Conservation (phyloP, 2,797 vertebrate genomes). For the Menidia menidia region DNA sequence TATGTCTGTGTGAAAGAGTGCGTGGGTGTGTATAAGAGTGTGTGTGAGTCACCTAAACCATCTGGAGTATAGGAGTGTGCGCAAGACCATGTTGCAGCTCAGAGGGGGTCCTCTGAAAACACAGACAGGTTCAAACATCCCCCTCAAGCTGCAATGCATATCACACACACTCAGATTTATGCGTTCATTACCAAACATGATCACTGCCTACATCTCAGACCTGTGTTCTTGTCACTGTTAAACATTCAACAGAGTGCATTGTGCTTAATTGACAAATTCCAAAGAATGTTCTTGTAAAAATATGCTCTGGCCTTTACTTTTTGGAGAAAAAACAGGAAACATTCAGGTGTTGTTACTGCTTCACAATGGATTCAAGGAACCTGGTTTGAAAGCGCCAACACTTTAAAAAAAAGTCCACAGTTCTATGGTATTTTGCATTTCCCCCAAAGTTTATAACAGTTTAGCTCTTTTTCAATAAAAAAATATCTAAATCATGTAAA, state of each 20-base stretch:
- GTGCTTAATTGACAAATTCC: neutral
- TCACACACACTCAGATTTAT: slow-evolving; percentile 40
- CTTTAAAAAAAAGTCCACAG: too few relatives aligned
- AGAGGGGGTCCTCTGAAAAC: slow-evolving; percentile 70
- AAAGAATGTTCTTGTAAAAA: too few relatives aligned
- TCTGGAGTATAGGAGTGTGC: slow-evolving; percentile 79
- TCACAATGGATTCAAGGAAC: too few relatives aligned
- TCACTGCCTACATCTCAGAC: slow-evolving; percentile 65
- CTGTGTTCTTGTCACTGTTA: slow-evolving; percentile 61
- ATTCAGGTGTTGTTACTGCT: too few relatives aligned
- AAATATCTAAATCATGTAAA: too few relatives aligned
- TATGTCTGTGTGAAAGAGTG: slow-evolving; percentile 59
- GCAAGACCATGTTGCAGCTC: slow-evolving; percentile 74
- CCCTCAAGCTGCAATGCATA: slow-evolving; percentile 49
- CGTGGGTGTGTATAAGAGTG: slow-evolving; percentile 42
- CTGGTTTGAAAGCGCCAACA: too few relatives aligned
- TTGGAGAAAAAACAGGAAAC: too few relatives aligned
- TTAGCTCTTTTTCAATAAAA: too few relatives aligned
- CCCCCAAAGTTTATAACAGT: too few relatives aligned
- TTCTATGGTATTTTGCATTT: too few relatives aligned
- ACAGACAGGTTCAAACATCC: slow-evolving; percentile 59
- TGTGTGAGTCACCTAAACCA: slow-evolving; percentile 80
- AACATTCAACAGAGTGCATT: slow-evolving; percentile 31
- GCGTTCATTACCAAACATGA: slow-evolving; percentile 68
- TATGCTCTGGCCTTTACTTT: too few relatives aligned